These are phyloP conservation scores for Paracanthobrama guichenoti DNA, from an alignment of 2,113 vertebrate genomes.

Conservation along the genomic window DNA sequence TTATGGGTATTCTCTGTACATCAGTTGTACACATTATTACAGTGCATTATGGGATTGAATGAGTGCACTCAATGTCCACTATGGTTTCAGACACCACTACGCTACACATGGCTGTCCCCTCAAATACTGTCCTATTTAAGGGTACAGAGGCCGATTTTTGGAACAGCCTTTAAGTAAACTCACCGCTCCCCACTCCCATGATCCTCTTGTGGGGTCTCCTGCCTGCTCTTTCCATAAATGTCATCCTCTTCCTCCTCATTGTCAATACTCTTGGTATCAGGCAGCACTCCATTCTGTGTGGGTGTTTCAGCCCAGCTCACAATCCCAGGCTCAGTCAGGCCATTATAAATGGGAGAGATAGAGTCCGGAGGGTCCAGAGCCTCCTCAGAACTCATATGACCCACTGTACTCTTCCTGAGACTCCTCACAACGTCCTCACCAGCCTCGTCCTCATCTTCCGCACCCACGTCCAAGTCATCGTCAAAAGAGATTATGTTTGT, in stretches of 20 bases:
- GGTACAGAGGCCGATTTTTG: too few relatives aligned
- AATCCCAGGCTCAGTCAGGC: slow-evolving; percentile 60
- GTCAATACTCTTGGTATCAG: slow-evolving; percentile 70
- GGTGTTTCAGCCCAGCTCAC: slow-evolving; percentile 71
- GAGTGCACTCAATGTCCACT: too few relatives aligned
- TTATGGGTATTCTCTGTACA: too few relatives aligned
- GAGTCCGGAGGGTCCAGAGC: slow-evolving; percentile 64
- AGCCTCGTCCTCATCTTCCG: slow-evolving; percentile 65
- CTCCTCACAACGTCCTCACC: background rate
- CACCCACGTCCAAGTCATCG: slow-evolving; percentile 82
- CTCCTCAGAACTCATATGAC: slow-evolving; percentile 53
- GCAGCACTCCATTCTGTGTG: slow-evolving; percentile 58
- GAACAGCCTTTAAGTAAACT: slow-evolving; percentile 56
- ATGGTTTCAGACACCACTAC: too few relatives aligned
- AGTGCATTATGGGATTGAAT: too few relatives aligned
- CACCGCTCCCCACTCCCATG: slow-evolving; percentile 67
- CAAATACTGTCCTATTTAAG: too few relatives aligned
- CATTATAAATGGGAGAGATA: slow-evolving; percentile 63
- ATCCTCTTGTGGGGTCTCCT: slow-evolving; percentile 59
- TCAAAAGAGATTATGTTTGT: slow-evolving; percentile 98
- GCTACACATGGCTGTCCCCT: too few relatives aligned
- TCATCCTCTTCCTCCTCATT: slow-evolving; percentile 75
- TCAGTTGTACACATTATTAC: too few relatives aligned
- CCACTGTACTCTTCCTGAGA: slow-evolving; percentile 34
- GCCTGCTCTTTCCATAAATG: slow-evolving; percentile 67